Conservation (phyloP, 2,888 invertebrate genomes). For the Parnassius mnemosyne region DNA sequence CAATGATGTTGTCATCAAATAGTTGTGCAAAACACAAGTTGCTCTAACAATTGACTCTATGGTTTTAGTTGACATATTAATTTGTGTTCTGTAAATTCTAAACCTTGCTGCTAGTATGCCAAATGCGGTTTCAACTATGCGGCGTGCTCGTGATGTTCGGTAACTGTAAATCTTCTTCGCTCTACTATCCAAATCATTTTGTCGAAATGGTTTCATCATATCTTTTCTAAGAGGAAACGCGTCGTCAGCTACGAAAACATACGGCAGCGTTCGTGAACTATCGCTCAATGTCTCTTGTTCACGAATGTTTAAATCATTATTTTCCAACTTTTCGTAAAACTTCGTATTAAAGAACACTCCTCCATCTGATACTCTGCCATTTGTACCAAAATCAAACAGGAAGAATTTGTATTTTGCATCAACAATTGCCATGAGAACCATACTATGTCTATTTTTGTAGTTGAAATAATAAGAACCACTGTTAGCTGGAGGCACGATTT, state of each 20-base stretch:
- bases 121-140: not conserved
- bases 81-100: too few species aligned
- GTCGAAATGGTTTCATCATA: too few species aligned
- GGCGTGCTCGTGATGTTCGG: too few species aligned
- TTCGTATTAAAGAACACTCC: not conserved
- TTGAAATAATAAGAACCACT: too few species aligned
- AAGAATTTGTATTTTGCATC: slow-evolving; percentile 5
- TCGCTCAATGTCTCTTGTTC: not conserved
- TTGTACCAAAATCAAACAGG: slow-evolving; percentile 1
- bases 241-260: slow-evolving; percentile 1
- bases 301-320: not conserved
- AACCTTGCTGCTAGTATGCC: slow-evolving; percentile 2
- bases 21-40: too few species aligned
- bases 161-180: too few species aligned
- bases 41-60: not conserved
- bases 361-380: not conserved
- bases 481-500: too few species aligned
- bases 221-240: too few species aligned
- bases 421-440: too few species aligned
- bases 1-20: too few species aligned
- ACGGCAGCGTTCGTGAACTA: slow-evolving; percentile 1
- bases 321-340: not conserved
- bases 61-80: slow-evolving; percentile 1
- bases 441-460: too few species aligned
- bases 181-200: too few species aligned